phyloP scores from a whole-genome alignment of 2,113 vertebrate species.

The Eolophus roseicapilla region DNA sequence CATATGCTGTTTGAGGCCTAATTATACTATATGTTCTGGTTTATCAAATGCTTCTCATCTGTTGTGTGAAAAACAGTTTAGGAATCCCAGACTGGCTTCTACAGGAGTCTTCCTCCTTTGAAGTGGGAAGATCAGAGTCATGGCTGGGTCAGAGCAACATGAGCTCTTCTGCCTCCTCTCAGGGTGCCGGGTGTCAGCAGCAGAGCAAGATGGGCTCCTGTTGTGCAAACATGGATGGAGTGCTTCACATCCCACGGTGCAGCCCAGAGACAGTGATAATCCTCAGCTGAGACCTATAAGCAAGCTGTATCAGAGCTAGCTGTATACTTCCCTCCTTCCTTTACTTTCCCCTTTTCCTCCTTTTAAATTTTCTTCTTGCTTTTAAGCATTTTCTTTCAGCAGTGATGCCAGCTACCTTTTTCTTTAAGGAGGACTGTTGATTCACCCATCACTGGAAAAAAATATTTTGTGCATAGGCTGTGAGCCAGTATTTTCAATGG shows the following conservation, averaged over 20 bases:
- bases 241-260: accelerated
- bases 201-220: not conserved
- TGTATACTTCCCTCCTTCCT: not conserved
- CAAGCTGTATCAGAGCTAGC: not conserved
- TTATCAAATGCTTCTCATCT: constrained; percentile 41
- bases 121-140: constrained; percentile 47
- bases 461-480: not conserved
- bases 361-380: not conserved
- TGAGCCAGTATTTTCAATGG: not conserved
- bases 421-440: not conserved
- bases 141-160: not conserved
- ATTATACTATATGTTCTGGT: constrained; percentile 14
- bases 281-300: not conserved
- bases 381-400: not conserved
- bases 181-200: not conserved
- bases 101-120: constrained; percentile 12
- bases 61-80: constrained; percentile 49
- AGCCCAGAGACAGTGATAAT: not conserved
- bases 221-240: not conserved
- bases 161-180: not conserved
- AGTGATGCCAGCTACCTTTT: not conserved
- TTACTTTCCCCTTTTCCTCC: not conserved
- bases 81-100: constrained; percentile 27
- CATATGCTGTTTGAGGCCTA: constrained; percentile 11
- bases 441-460: not conserved